These are phyloP conservation scores for Tetranychus truncatus DNA, from an alignment of 2,888 invertebrate species.

Conservation along the genomic window DNA sequence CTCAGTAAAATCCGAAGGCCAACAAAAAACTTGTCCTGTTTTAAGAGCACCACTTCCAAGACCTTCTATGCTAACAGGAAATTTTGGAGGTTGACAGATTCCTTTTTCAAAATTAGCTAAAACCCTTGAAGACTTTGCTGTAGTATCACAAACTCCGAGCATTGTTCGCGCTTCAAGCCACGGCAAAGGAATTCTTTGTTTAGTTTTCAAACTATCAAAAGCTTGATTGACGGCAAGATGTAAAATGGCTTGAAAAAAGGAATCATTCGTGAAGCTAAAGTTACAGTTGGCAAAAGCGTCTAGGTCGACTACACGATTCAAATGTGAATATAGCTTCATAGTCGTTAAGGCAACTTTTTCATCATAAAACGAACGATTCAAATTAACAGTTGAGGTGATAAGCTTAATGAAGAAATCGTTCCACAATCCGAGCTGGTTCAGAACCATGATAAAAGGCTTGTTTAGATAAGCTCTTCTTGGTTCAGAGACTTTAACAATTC, in stretches of 20 bases:
- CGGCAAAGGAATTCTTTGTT: background rate
- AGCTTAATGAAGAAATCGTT: background rate
- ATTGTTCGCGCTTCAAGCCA: background rate
- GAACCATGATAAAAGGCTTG: background rate
- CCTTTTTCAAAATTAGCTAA: background rate
- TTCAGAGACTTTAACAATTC: background rate
- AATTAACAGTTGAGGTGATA: background rate
- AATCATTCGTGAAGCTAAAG: background rate
- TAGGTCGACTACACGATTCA: background rate
- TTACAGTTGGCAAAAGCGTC: background rate
- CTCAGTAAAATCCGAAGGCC: background rate
- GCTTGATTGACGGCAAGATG: background rate
- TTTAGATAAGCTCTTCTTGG: background rate
- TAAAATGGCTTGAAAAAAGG: background rate
- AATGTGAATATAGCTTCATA: background rate
- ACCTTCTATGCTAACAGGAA: background rate
- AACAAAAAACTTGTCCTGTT: background rate
- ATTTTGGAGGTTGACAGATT: slow-evolving; percentile 5
- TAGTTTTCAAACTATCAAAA: background rate
- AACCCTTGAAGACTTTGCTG: background rate
- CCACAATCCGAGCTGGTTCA: background rate
- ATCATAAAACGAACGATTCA: background rate
- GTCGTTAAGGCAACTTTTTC: background rate
- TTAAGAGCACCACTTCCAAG: background rate
- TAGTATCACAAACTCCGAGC: background rate